Conservation (phyloP, 2,113 vertebrate genomes). For the Atrichornis clamosus region DNA sequence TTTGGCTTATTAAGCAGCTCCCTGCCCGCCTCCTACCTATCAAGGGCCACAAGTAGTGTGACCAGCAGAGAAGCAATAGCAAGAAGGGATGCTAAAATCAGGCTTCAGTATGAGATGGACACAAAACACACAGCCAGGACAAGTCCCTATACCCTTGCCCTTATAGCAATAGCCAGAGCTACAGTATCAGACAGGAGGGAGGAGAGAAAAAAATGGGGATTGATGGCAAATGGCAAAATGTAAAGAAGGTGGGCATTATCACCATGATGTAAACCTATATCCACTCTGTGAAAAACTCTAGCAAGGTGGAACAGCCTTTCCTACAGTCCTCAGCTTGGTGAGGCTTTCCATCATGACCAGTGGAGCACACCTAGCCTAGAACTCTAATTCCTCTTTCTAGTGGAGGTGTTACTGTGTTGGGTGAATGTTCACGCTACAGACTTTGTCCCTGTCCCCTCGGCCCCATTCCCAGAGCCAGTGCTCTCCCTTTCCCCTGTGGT, state of each 20-base stretch:
- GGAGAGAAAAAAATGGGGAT: fast-evolving
- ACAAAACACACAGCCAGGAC: not conserved
- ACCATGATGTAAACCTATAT: not conserved
- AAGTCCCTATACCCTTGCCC: not conserved
- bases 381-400: not conserved
- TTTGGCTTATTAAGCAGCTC: not conserved
- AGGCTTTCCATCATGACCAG: not conserved
- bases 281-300: not conserved
- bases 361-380: not conserved
- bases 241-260: not conserved
- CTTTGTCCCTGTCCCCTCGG: not conserved
- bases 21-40: not conserved
- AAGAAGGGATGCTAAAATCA: not conserved
- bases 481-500: not conserved
- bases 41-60: fast-evolving
- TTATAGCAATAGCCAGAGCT: not conserved
- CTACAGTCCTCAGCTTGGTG: not conserved
- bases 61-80: not conserved
- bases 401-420: not conserved
- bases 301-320: not conserved
- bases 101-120: not conserved
- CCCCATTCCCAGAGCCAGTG: fast-evolving
- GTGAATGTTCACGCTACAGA: not conserved
- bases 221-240: not conserved
- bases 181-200: not conserved